Base-by-base conservation (phyloP, 2,888 invertebrate genomes). In the Eristalis arbustorum region DNA sequence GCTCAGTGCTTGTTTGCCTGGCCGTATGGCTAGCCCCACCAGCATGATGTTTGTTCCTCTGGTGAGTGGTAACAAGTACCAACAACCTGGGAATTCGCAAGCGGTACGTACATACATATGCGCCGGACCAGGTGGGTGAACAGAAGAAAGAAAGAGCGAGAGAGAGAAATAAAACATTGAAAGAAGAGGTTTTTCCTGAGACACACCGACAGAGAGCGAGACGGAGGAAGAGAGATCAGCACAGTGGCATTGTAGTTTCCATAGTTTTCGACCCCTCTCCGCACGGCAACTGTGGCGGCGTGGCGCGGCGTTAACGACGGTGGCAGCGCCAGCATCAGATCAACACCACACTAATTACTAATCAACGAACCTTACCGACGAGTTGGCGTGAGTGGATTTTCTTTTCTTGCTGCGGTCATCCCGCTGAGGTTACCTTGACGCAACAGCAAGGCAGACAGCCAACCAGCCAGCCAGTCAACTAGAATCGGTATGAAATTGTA, bases 321-420 rank as follows among this genome's bases (percentile, higher is more conserved):
- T 13, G 37, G 56, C 62, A 79, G 63, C 76, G 67, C 61, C 75
- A 73, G 75, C 68, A 14, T n/a, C 62, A 28, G 74, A 37, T 71
- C 42, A 81, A 66, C 74, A 66, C 77, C 83, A 72, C 34, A 68
- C 87, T 83, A 87, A 87, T 87, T 83, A 87, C 75, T 79, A 79
- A 87, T 75, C 83, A 75, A 73, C 83, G 74, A 81, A 63, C 42
- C 42, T 49, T 63, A 64, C 61, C 61, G 59, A 62, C 74, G 62
- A 64, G 66, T 85, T 82, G 74, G 82, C 66, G 78, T 87, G 85
- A 67, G 74, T 82, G 40, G 28, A 71, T 69, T 84, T 78, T 82
- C 82, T 64, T 82, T 87, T 83, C 82, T 85, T 85, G 81, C 37
- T 78, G 83, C 79, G 78, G 83, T 87, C 87, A 87, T 87, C 75